These are phyloP conservation scores for Polylopha cassiicola DNA, from an alignment of 2,888 invertebrate species.

Conservation along the genomic window DNA sequence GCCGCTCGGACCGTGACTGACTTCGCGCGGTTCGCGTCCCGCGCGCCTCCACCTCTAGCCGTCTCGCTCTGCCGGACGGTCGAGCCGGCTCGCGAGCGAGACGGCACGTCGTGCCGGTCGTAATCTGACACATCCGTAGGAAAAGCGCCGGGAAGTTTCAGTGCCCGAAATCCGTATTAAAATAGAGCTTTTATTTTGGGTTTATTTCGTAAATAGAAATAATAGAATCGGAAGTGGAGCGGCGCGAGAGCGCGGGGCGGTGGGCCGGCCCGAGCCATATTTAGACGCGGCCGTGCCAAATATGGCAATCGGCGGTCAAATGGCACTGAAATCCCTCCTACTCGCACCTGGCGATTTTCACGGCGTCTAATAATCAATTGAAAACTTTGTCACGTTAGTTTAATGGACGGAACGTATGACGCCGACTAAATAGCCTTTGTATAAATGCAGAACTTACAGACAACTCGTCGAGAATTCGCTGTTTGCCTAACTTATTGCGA, in stretches of 20 bases:
- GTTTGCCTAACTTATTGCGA: too few species aligned
- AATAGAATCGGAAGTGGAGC: constrained; percentile 74
- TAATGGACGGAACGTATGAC: constrained; percentile 15
- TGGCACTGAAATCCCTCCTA: constrained; percentile 88
- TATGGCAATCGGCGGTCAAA: constrained; percentile 87
- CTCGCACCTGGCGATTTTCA: constrained; percentile 74
- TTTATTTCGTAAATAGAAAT: constrained; percentile 78
- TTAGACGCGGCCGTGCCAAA: constrained; percentile 89
- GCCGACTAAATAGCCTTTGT: constrained; percentile 10
- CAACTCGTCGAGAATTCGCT: not conserved
- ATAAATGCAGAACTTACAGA: not conserved
- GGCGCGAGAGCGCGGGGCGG: constrained; percentile 53
- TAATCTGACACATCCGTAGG: constrained; percentile 76
- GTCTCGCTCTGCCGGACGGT: constrained; percentile 56
- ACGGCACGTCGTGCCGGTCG: constrained; percentile 48
- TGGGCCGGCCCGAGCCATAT: constrained; percentile 86
- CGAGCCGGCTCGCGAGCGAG: constrained; percentile 42
- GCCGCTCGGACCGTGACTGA: constrained; percentile 78
- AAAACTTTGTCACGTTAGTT: constrained; percentile 70
- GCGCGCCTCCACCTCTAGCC: constrained; percentile 52
- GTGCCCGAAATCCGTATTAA: constrained; percentile 73
- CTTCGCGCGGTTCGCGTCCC: constrained; percentile 66
- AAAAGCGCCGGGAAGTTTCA: constrained; percentile 69
- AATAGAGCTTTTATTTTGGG: constrained; percentile 77
- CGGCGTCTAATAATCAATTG: constrained; percentile 70